These are phyloP conservation scores for Sorex fumeus DNA, from an alignment of 2,113 vertebrate species.

Conservation along the genomic window DNA sequence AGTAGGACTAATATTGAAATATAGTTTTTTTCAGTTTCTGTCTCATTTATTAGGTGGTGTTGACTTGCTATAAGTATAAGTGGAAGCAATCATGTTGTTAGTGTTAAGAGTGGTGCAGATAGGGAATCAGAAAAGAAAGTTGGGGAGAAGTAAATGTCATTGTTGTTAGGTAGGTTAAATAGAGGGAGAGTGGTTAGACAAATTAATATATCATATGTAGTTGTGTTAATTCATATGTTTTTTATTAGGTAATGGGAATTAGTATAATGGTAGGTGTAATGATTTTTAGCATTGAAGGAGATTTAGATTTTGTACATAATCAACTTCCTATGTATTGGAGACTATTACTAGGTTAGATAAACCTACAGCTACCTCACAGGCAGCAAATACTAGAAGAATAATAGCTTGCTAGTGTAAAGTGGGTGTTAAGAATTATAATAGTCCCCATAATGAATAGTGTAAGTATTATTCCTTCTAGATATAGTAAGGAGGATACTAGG, in stretches of 20 bases:
- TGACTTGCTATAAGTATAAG: not conserved
- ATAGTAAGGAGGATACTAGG: not conserved
- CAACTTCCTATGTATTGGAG: not conserved
- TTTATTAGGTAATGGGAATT: not conserved
- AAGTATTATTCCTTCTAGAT: not conserved
- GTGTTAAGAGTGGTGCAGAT: not conserved
- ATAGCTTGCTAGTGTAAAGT: not conserved
- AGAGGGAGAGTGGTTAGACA: not conserved
- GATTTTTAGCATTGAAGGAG: not conserved
- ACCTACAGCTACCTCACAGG: not conserved
- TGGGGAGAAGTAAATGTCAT: not conserved
- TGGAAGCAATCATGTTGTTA: not conserved
- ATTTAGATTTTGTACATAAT: not conserved
- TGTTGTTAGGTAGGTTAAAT: not conserved
- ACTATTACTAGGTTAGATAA: not conserved
- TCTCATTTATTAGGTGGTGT: not conserved
- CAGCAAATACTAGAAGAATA: not conserved
- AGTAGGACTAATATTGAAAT: not conserved
- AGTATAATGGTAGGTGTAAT: constrained; percentile 40
- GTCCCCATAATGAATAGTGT: not conserved
- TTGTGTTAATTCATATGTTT: not conserved
- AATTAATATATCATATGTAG: not conserved
- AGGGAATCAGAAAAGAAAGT: not conserved
- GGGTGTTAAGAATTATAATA: not conserved
- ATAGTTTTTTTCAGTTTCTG: not conserved